Evolutionary conservation across 2,888 invertebrate species (phyloP), one percentile per base, ranked within the genome.

Genomic region (Caenorhabditis sp.): DNA sequence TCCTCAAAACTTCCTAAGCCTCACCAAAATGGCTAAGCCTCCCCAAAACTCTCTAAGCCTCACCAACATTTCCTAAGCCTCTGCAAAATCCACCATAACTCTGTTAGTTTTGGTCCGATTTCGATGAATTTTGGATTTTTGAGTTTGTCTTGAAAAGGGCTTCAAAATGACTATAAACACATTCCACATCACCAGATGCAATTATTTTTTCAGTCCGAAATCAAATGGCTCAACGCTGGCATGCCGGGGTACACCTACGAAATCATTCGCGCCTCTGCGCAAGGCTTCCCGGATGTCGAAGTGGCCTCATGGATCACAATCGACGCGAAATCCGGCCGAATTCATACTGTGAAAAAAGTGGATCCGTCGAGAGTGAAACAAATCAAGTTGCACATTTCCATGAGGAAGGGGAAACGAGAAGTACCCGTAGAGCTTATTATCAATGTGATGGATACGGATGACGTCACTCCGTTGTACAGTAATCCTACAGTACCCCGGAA

Each of bases 391-490:
- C 69, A 84, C 24, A 87, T 87, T 26, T 76, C 76, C 8, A 87
- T 87, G 87, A 76, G 75, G 24, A 87, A 87, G 73, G 85, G 85
- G 16, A 86, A 86, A 41, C 61, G 85, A 31, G 86, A 87, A 77
- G 82, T 87, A 12, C 87, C 87, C 54, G 87, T 87, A 7, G 87
- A 87, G 44, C 61, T 87, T 51, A 87, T 87, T 14, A 87, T 87
- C 51, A 86, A 86, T 44, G 85, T 87, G 16, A 82, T 85, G 54
- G 86, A 86, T 51, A 80, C 76, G 0, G 82, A 80, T 72, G 87
- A 87, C 35, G 51, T 81, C 12, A 75, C 66, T 1, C 86, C 86
- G 6, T 28, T 68, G 14, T 87, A 84, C 76, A 80, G 49, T 38
- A 83, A 80, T 54, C 61, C 64, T 31, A 69, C 66, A 38, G 77